phyloP scores from a whole-genome alignment of 2,797 vertebrate genomes.

The Megaceryle alcyon region DNA sequence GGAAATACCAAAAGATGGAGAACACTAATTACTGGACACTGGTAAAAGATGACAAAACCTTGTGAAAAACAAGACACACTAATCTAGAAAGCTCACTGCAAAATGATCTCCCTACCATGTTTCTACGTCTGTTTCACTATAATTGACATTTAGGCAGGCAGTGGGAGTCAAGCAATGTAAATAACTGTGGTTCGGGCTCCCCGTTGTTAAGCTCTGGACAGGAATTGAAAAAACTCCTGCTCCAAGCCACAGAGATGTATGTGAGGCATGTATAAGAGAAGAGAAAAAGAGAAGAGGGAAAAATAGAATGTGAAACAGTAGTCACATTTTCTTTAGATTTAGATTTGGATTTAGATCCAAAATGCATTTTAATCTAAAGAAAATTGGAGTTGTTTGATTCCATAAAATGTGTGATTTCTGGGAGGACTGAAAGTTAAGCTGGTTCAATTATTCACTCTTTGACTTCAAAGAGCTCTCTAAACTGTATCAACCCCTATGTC shows the following conservation, averaged over 20 bases:
- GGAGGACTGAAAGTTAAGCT: slow-evolving; percentile 35
- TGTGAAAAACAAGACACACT: background rate
- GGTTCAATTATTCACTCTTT: slow-evolving; percentile 5
- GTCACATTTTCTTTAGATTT: background rate
- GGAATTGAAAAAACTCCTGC: background rate
- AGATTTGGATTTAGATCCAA: background rate
- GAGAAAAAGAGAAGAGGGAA: background rate
- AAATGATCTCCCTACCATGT: background rate
- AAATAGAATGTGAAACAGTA: background rate
- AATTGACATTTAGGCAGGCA: slow-evolving; percentile 13
- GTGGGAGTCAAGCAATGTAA: slow-evolving; percentile 6
- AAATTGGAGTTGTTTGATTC: background rate
- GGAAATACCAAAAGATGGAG: background rate
- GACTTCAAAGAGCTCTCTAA: slow-evolving; percentile 13
- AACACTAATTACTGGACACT: background rate
- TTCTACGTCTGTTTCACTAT: slow-evolving; percentile 2
- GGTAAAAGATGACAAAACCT: background rate
- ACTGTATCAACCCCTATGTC: background rate
- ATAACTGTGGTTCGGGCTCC: slow-evolving; percentile 31
- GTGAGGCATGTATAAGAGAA: background rate
- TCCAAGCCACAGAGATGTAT: background rate
- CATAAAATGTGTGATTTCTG: background rate
- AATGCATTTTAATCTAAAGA: background rate
- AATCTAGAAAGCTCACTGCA: background rate
- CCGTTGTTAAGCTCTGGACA: background rate